Percentiles rank a stretch among this genome's conserved stretches.
These are phyloP conservation scores for Psilopogon haemacephalus DNA, from an alignment of 2,113 vertebrate species.

Conservation along the genomic window DNA sequence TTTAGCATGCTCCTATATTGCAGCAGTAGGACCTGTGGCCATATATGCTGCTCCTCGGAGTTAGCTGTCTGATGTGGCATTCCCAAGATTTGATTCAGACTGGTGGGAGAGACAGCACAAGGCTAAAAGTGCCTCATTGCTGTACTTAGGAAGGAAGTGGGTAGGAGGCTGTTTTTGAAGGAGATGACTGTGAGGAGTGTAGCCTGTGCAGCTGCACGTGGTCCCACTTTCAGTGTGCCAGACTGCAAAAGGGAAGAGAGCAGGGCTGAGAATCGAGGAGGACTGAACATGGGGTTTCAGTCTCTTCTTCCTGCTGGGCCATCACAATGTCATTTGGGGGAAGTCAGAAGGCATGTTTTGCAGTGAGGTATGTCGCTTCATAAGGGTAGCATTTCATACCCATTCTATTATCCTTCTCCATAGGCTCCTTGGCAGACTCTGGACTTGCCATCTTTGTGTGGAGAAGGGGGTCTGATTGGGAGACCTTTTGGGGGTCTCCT, in stretches of 20 bases:
- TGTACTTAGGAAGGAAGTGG: constrained; percentile 41
- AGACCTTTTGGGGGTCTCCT: background rate
- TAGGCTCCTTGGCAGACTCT: background rate
- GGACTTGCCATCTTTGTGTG: background rate
- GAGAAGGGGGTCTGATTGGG: background rate
- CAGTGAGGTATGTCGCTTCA: background rate
- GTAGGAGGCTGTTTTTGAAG: constrained; percentile 27
- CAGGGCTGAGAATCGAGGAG: background rate
- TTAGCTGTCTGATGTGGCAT: constrained; percentile 57
- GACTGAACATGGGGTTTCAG: background rate
- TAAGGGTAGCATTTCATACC: background rate
- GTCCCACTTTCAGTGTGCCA: background rate
- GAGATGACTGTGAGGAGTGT: background rate
- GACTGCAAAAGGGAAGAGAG: background rate
- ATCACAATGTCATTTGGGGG: background rate
- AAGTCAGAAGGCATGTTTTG: background rate
- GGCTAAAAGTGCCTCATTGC: background rate
- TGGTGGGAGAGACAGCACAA: background rate
- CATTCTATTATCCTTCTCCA: background rate
- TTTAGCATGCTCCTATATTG: constrained; percentile 31
- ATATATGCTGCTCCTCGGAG: background rate
- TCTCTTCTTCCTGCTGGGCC: background rate
- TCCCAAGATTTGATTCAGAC: constrained; percentile 1
- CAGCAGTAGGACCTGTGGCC: constrained; percentile 45
- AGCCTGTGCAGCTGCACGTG: background rate